These are phyloP conservation scores for Danio choprae DNA, from an alignment of 2,797 vertebrate species.

Conservation along the genomic window DNA sequence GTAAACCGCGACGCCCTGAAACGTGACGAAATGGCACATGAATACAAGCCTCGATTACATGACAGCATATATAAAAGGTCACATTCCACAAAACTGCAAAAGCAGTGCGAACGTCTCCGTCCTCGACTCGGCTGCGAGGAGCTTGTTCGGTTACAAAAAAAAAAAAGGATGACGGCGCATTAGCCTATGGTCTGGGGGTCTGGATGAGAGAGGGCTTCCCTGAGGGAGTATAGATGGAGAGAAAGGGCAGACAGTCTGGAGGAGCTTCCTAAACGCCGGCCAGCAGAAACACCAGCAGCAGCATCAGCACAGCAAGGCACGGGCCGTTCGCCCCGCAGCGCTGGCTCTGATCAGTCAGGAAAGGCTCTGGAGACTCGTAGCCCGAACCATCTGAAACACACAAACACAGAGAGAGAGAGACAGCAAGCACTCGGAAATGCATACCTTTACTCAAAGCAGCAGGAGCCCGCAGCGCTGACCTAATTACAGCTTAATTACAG, in stretches of 20 bases:
- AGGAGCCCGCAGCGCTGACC: constrained; percentile 59
- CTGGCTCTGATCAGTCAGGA: constrained; percentile 92
- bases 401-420: constrained; percentile 45
- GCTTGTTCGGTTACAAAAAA: constrained; percentile 64
- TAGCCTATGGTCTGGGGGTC: constrained; percentile 60
- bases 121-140: constrained; percentile 7
- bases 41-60: constrained; percentile 35
- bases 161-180: constrained; percentile 43
- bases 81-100: constrained; percentile 26
- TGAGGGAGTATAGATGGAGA: constrained; percentile 75
- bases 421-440: constrained; percentile 53
- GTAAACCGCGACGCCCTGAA: constrained; percentile 28
- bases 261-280: constrained; percentile 70
- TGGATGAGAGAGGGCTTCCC: constrained; percentile 72
- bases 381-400: constrained; percentile 88
- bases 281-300: constrained; percentile 66
- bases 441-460: constrained; percentile 63
- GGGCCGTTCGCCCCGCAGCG: constrained; percentile 67
- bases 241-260: constrained; percentile 44
- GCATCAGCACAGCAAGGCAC: constrained; percentile 56
- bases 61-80: constrained; percentile 43
- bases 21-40: constrained; percentile 41
- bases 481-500: constrained; percentile 59
- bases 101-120: constrained; percentile 36
- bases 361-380: constrained; percentile 94